Conservation (phyloP, 2,888 invertebrate genomes). For the Argyra leucocephala region DNA sequence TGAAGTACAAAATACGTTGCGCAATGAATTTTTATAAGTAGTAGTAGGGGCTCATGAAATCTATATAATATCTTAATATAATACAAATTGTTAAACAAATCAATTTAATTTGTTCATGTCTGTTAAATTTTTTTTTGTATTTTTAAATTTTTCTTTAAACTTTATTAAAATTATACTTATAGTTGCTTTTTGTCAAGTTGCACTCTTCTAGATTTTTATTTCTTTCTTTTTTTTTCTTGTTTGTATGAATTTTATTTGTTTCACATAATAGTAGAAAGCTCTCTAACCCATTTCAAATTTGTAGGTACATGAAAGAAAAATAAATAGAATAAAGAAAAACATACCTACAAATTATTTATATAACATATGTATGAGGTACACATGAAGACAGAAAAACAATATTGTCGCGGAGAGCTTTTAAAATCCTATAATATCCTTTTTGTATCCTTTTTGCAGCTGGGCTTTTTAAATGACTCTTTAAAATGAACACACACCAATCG, state of each 20-base stretch:
- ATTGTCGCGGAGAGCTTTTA: slow-evolving; percentile 4
- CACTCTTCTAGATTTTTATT: not conserved
- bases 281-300: not conserved
- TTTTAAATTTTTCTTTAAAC: too few species aligned
- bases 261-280: not conserved
- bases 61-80: too few species aligned
- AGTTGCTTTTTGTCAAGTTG: not conserved
- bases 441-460: slow-evolving; percentile 1
- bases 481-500: not conserved
- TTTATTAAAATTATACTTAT: slow-evolving; percentile 3
- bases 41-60: too few species aligned
- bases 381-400: not conserved
- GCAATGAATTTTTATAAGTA: too few species aligned
- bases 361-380: not conserved
- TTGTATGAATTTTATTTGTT: too few species aligned
- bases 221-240: too few species aligned
- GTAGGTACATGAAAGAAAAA: not conserved
- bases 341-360: not conserved
- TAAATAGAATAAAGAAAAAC: not conserved
- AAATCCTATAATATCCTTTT: slow-evolving; percentile 4
- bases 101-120: too few species aligned
- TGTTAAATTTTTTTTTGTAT: too few species aligned
- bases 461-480: slow-evolving; percentile 1
- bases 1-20: too few species aligned
- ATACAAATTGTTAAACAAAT: too few species aligned